Evolutionary conservation across 2,113 vertebrate species (phyloP).

Genomic region (Saccopteryx leptura): DNA sequence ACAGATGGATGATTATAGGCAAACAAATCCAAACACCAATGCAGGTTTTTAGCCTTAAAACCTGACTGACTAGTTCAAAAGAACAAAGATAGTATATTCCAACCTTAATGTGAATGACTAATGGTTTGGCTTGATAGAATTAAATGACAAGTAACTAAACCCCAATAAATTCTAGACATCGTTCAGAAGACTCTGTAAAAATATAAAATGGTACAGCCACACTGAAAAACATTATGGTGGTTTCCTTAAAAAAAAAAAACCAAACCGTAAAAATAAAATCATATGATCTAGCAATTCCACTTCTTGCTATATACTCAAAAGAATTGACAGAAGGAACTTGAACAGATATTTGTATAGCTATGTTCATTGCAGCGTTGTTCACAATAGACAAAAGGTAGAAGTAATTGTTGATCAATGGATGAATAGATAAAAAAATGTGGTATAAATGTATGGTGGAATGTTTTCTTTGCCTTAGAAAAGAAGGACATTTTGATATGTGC

Average conservation of each 20-base stretch:
- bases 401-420: neutral
- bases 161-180: neutral
- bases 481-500: neutral
- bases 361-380: too few relatives aligned
- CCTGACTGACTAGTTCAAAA: neutral
- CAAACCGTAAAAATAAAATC: neutral
- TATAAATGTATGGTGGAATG: neutral
- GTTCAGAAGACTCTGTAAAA: neutral
- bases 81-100: neutral
- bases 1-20: neutral
- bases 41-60: neutral
- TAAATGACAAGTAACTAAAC: neutral
- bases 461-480: neutral
- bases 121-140: conserved; percentile 1
- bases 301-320: neutral
- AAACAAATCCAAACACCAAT: neutral
- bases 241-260: neutral
- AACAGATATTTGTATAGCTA: neutral
- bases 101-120: neutral
- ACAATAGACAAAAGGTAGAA: neutral
- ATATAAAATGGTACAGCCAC: neutral
- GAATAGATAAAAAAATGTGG: neutral
- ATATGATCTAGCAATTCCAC: neutral
- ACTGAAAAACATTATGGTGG: neutral
- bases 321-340: neutral